Evolutionary conservation across 2,113 vertebrate genomes (phyloP).

Genomic region (Corydoras maculifer): DNA sequence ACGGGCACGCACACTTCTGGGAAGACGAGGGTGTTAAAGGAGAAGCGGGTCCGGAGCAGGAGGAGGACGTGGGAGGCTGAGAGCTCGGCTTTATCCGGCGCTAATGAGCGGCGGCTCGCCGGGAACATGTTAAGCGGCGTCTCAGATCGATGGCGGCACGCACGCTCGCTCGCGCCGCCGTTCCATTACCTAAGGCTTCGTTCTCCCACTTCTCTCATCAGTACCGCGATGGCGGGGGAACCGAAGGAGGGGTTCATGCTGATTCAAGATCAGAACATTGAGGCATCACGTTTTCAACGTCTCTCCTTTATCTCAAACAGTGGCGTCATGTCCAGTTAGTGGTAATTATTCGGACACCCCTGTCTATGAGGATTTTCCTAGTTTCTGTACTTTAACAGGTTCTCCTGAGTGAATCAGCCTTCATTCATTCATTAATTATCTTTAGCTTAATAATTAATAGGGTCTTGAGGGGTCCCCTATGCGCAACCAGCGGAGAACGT

Average conservation of each 20-base stretch:
- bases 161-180: too few species aligned
- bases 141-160: conserved; percentile 1
- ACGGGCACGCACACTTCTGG: neutral
- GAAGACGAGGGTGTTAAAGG: neutral
- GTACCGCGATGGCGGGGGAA: neutral
- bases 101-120: conserved; percentile 13
- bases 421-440: too few species aligned
- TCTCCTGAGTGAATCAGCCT: too few species aligned
- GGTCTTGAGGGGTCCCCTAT: too few species aligned
- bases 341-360: too few species aligned
- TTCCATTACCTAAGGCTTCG: conserved; percentile 10
- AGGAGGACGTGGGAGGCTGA: neutral
- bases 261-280: neutral
- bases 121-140: conserved; percentile 4
- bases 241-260: neutral
- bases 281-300: too few species aligned
- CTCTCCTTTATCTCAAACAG: too few species aligned
- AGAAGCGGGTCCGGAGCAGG: neutral
- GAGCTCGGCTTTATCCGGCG: neutral
- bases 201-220: conserved; percentile 3
- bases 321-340: too few species aligned
- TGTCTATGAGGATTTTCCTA: too few species aligned
- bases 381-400: too few species aligned
- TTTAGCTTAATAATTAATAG: too few species aligned
- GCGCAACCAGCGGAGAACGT: too few species aligned